These are phyloP conservation scores for Campylomormyrus numenius DNA, from an alignment of 2,113 vertebrate species.

Conservation along the genomic window DNA sequence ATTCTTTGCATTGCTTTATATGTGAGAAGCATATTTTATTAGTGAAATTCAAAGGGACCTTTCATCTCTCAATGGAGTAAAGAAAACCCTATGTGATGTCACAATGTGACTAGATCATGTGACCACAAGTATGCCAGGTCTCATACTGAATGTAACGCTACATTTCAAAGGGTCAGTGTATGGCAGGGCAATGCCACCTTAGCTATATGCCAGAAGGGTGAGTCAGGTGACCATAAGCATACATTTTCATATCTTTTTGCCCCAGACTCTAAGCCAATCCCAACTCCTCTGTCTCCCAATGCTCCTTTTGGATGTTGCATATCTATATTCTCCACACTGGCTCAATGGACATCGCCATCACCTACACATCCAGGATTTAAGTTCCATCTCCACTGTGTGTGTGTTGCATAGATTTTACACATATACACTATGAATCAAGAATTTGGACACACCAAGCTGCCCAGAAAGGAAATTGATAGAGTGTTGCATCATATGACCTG, in stretches of 20 bases:
- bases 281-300: not conserved
- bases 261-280: not conserved
- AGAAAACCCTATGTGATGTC: not conserved
- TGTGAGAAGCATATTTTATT: not conserved
- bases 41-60: not conserved
- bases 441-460: not conserved
- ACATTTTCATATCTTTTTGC: not conserved
- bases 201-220: not conserved
- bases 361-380: not conserved
- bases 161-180: not conserved
- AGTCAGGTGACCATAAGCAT: not conserved
- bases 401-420: not conserved
- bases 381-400: not conserved
- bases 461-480: not conserved
- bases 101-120: conserved; percentile 10
- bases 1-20: not conserved
- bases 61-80: not conserved
- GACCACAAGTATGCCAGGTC: not conserved
- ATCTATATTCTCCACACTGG: not conserved
- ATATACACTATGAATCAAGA: not conserved
- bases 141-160: not conserved
- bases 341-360: not conserved
- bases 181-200: not conserved
- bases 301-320: not conserved
- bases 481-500: not conserved